A percentile compares a stretch with the other conserved stretches of the same genome.
phyloP scores from a whole-genome alignment of 2,797 vertebrate genomes.

The Zenarchopterus dispar region DNA sequence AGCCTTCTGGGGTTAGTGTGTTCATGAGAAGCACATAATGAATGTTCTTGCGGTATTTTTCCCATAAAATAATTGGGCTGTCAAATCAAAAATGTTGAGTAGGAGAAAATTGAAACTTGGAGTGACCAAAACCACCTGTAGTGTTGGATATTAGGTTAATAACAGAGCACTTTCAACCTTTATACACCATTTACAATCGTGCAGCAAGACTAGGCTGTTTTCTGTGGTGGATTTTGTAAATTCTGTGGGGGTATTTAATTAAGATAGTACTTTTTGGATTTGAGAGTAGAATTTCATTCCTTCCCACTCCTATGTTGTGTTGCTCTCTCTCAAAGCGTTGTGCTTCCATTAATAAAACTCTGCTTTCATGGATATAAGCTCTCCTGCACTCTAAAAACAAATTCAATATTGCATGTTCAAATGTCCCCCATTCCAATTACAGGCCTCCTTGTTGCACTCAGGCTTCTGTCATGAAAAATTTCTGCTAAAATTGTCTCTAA shows the following conservation, averaged over 20 bases:
- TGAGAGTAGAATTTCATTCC: too few relatives aligned
- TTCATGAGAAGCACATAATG: constrained; percentile 26
- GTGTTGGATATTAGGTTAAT: background rate
- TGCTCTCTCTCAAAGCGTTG: background rate
- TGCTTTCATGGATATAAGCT: background rate
- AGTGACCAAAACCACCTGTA: constrained; percentile 15
- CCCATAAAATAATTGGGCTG: constrained; percentile 56
- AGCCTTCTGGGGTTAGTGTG: constrained; percentile 53
- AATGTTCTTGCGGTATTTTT: constrained; percentile 34
- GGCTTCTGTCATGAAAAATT: background rate
- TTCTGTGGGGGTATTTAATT: too few relatives aligned
- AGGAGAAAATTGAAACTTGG: constrained; percentile 25
- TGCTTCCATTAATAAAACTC: background rate
- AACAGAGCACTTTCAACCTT: background rate
- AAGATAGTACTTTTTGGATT: too few relatives aligned
- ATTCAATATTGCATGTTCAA: background rate
- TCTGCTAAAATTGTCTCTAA: too few relatives aligned
- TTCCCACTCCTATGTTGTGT: too few relatives aligned
- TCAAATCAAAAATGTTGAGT: constrained; percentile 34
- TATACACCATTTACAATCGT: too few relatives aligned
- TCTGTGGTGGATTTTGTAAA: too few relatives aligned
- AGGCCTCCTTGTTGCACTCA: background rate
- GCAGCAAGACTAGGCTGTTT: too few relatives aligned
- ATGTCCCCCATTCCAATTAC: background rate
- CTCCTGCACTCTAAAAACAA: background rate